A percentile compares a stretch with the other conserved stretches of the same genome.
phyloP scores from a whole-genome alignment of 2,113 vertebrate genomes.

The Opisthocomus hoazin region DNA sequence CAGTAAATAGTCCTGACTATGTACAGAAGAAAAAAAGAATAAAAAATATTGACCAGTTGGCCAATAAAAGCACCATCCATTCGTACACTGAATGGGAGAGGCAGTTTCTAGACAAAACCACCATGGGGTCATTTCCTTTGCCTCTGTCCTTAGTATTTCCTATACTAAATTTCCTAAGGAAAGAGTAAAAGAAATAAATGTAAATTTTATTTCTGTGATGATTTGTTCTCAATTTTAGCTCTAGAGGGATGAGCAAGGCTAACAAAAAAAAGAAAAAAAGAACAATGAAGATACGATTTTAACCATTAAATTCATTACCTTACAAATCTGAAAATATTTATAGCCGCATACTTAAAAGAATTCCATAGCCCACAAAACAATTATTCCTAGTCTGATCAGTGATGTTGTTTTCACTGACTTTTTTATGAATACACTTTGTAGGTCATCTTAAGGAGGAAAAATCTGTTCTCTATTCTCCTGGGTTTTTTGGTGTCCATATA shows the following conservation, averaged over 20 bases:
- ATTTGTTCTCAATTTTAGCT: background rate
- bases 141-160: background rate
- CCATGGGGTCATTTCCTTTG: background rate
- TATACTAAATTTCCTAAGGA: background rate
- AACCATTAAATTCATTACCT: background rate
- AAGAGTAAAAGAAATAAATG: background rate
- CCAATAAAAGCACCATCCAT: background rate
- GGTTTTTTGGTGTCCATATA: background rate
- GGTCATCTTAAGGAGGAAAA: background rate
- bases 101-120: background rate
- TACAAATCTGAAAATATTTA: background rate
- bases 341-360: background rate
- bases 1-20: background rate
- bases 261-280: background rate
- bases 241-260: background rate
- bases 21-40: background rate
- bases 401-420: background rate
- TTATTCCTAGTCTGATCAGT: accelerated
- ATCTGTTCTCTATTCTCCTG: background rate
- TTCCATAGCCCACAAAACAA: background rate
- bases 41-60: background rate
- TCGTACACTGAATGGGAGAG: background rate
- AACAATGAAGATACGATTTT: background rate
- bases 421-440: background rate
- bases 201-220: background rate